phyloP scores from a whole-genome alignment of 2,888 invertebrate species.

The Plusia festucae region DNA sequence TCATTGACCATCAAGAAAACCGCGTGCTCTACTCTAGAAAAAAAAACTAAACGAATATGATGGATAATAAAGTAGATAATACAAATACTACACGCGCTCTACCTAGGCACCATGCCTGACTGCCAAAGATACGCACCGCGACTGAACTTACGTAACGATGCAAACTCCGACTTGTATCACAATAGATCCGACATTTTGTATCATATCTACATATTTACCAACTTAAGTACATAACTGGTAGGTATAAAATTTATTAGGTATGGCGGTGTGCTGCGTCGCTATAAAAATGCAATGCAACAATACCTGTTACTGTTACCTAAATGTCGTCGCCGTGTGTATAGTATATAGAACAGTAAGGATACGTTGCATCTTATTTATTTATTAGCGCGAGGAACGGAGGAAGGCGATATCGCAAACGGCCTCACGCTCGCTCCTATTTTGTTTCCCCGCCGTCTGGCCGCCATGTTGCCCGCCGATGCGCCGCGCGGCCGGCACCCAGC shows the following conservation, averaged over 20 bases:
- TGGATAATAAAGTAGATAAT: slow-evolving; percentile 43
- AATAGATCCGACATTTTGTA: slow-evolving; percentile 55
- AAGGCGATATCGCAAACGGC: slow-evolving; percentile 78
- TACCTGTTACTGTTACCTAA: slow-evolving; percentile 19
- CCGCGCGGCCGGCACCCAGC: slow-evolving; percentile 61
- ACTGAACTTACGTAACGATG: slow-evolving; percentile 49
- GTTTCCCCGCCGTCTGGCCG: slow-evolving; percentile 75
- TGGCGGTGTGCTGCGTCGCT: slow-evolving; percentile 19
- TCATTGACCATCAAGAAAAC: background rate
- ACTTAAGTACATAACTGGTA: slow-evolving; percentile 29
- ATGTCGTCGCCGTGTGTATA: background rate
- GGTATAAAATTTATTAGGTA: slow-evolving; percentile 23
- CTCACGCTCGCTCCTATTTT: slow-evolving; percentile 78
- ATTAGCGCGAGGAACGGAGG: slow-evolving; percentile 77
- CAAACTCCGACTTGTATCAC: slow-evolving; percentile 47
- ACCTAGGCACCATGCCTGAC: slow-evolving; percentile 24
- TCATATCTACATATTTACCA: slow-evolving; percentile 53
- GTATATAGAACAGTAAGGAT: slow-evolving; percentile 41
- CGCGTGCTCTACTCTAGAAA: background rate
- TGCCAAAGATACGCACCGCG: slow-evolving; percentile 52
- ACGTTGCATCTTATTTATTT: slow-evolving; percentile 81
- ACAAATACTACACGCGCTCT: slow-evolving; percentile 26
- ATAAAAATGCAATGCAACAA: slow-evolving; percentile 16
- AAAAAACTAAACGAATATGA: slow-evolving; percentile 22
- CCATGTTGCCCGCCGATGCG: slow-evolving; percentile 79